phyloP scores from a whole-genome alignment of 2,113 vertebrate species.

The Myotis brandtii region DNA sequence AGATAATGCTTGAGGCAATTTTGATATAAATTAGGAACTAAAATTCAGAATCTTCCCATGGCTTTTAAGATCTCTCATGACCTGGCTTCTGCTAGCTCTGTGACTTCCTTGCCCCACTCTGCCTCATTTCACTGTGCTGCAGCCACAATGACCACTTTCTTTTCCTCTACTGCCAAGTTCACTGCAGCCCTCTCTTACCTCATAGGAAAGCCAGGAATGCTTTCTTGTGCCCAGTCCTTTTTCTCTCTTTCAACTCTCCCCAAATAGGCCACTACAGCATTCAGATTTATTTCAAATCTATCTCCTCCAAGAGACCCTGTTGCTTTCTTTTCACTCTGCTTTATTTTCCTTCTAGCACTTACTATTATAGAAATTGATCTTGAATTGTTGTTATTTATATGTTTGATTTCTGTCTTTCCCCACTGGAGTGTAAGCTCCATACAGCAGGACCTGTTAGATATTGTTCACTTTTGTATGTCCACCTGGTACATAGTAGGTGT shows the following conservation, averaged over 20 bases:
- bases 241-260: background rate
- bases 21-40: background rate
- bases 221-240: background rate
- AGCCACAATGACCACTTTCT: background rate
- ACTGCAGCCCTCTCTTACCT: background rate
- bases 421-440: background rate
- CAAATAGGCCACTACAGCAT: background rate
- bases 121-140: background rate
- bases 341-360: conserved; percentile 3
- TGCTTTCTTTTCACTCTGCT: background rate
- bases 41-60: background rate
- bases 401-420: conserved; percentile 13
- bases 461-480: background rate
- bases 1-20: background rate
- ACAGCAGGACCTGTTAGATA: background rate
- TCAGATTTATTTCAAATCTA: background rate
- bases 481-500: background rate
- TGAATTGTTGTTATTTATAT: background rate
- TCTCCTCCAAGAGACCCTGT: background rate
- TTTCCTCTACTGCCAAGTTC: background rate
- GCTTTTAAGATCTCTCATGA: background rate
- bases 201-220: background rate
- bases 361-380: background rate
- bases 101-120: background rate
- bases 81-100: background rate